phyloP scores from a whole-genome alignment of 2,888 invertebrate genomes.

The Thera britannica region DNA sequence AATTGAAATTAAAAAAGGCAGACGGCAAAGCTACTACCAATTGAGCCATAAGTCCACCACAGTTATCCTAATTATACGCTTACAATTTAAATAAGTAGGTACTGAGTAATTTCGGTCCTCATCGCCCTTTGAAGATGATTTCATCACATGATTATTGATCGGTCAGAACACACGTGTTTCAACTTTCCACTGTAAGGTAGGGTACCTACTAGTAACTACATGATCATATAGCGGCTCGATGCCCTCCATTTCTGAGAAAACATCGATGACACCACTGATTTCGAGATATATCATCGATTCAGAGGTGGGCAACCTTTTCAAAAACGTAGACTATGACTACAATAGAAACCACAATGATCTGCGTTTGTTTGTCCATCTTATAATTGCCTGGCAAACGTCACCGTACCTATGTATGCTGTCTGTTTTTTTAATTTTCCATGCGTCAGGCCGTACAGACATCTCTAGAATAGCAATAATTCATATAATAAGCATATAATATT shows the following conservation, averaged over 20 bases:
- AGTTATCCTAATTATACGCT: no score
- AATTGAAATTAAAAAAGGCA: no score
- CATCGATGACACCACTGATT: constrained; percentile 61
- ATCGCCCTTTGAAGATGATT: constrained; percentile 4
- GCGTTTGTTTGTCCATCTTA: no score
- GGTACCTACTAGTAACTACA: constrained; percentile 8
- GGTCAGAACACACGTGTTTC: constrained; percentile 11
- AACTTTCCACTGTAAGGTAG: constrained; percentile 24
- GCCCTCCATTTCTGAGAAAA: constrained; percentile 41
- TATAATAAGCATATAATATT: no score
- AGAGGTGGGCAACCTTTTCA: constrained; percentile 52
- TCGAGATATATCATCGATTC: constrained; percentile 57
- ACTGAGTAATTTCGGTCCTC: background rate
- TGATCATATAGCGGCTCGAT: constrained; percentile 21
- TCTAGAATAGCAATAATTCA: no score
- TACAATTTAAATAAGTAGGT: background rate
- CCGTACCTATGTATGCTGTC: no score
- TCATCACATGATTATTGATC: constrained; percentile 18
- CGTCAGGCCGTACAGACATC: no score
- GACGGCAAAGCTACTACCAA: no score
- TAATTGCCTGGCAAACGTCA: no score
- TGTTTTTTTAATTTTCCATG: no score
- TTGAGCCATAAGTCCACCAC: no score
- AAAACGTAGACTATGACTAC: background rate
- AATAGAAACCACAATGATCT: no score